Evolutionary conservation across 2,888 invertebrate genomes (phyloP), one percentile per base, ranked within the genome.

Genomic region (Ophion obscuratus): DNA sequence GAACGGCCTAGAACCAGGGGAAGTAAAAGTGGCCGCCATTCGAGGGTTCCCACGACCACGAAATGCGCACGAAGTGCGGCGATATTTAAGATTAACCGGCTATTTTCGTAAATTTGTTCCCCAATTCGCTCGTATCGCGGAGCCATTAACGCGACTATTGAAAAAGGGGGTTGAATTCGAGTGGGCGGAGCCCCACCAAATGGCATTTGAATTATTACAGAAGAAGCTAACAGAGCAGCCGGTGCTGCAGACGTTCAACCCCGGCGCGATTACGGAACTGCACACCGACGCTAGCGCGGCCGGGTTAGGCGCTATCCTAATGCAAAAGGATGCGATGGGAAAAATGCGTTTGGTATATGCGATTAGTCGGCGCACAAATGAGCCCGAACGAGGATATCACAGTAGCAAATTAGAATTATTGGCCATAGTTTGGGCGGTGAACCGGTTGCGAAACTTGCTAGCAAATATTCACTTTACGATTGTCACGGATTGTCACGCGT

Each of bases 341-440:
- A 84, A 76, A n/a, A 31, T 31, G 31, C 31, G 31, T 4, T 31
- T 31, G 31, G 31, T 31, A 31, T 31, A 31, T 31, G 31, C 20
- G 88, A 9, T 64, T 83, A 71, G 66, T 90, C 10, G 89, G 90
- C 14, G 89, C 47, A 90, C 89, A 1, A 88, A 88, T 17, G 87
- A 86, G 6, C 79, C 76, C 3, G 90, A 91, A 64, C 81, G 77
- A 4, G 80, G 78, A 2, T 91, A 91, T 73, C 90, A 90, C 66
- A 90, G 89, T 1, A 82, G 85, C 24, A 88, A 87, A 71, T 68
- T 82, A 5, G 77, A 84, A 64, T 14, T 81, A 14, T 24, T 80
- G n/a, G 80, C 75, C 31, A 31, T 31, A 31, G 31, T 31, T 31
- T 31, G 31, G 31, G 31, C 31, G 31, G 31, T 31, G 31, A 6